A percentile compares a stretch with the other conserved stretches of the same genome.
These are phyloP conservation scores for Oegoconia quadripuncta DNA, from an alignment of 2,888 invertebrate genomes.

Conservation along the genomic window DNA sequence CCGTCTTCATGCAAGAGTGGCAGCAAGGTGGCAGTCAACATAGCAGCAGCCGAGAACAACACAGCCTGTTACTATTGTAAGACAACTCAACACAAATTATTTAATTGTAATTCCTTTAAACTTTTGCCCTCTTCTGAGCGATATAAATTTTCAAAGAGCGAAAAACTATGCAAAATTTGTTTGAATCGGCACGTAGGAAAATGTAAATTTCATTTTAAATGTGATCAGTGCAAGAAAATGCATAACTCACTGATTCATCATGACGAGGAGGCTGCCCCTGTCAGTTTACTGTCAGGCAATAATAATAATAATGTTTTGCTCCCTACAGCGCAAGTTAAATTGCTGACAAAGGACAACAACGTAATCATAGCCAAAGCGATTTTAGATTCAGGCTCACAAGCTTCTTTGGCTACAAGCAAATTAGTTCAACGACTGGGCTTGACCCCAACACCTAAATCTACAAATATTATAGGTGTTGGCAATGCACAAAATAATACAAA, in stretches of 20 bases:
- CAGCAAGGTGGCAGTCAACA: no score
- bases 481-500: constrained; percentile 2
- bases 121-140: background rate
- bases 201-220: no score
- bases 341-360: constrained; percentile 1
- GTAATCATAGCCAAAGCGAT: constrained; percentile 8
- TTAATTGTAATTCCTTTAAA: constrained; percentile 10
- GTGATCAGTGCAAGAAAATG: no score
- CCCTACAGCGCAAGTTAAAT: constrained; percentile 10
- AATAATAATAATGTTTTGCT: constrained; percentile 5
- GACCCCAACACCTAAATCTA: background rate
- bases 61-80: no score
- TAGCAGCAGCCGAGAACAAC: no score
- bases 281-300: constrained; percentile 3
- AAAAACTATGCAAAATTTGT: no score
- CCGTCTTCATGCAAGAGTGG: no score
- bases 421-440: constrained; percentile 2
- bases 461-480: constrained; percentile 5
- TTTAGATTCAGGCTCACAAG: constrained; percentile 13
- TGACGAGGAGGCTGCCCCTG: no score
- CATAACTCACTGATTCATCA: constrained; percentile 16
- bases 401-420: constrained; percentile 5
- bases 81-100: constrained; percentile 11
- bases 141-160: no score
- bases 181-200: no score